Evolutionary conservation across 2,113 vertebrate species (phyloP).

Genomic region (Toxotes jaculatrix): DNA sequence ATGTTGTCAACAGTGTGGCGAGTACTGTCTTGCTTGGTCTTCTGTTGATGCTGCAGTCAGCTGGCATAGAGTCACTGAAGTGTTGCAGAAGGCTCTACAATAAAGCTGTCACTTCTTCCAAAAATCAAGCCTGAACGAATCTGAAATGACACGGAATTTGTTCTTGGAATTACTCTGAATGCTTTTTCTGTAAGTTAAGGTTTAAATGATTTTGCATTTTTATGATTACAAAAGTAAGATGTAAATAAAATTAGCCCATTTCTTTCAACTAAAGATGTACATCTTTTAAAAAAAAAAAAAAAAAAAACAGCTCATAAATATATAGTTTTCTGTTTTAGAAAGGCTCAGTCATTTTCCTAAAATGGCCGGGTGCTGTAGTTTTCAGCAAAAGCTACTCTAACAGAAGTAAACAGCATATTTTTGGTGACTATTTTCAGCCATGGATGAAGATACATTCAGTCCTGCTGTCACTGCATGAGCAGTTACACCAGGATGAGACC

Average conservation of each 20-base stretch:
- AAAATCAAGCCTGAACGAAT: no score
- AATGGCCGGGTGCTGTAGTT: not conserved
- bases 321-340: not conserved
- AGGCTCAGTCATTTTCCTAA: not conserved
- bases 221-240: no score
- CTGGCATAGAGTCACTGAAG: slow-evolving; percentile 14
- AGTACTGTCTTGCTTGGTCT: not conserved
- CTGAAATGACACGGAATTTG: no score
- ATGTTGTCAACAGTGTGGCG: not conserved
- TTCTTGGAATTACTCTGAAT: no score
- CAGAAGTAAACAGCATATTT: not conserved
- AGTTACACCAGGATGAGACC: not conserved
- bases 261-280: no score
- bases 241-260: no score
- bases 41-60: slow-evolving; percentile 7
- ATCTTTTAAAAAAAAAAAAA: no score
- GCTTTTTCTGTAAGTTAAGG: not conserved
- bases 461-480: not conserved
- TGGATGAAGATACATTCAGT: not conserved
- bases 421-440: not conserved
- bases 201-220: not conserved
- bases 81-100: slow-evolving; percentile 4
- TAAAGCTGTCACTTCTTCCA: no score
- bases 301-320: no score
- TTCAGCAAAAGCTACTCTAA: not conserved